Evolutionary conservation across 2,888 invertebrate species (phyloP).

Genomic region (Phaedon cochleariae): DNA sequence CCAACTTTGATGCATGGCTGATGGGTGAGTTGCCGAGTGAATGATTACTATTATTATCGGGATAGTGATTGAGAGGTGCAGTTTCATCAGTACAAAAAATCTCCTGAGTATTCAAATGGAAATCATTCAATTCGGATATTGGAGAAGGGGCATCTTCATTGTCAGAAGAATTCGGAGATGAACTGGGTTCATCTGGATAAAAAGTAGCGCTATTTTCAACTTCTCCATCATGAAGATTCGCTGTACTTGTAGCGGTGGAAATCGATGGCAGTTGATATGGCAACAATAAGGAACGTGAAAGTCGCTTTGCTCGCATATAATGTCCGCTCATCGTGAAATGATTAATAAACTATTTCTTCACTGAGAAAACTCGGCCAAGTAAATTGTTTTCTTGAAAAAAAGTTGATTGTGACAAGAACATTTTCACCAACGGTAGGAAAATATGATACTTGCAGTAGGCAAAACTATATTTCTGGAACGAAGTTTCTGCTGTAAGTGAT

Average conservation of each 20-base stretch:
- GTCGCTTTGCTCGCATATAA: slow-evolving; percentile 4
- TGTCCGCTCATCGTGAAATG: neutral
- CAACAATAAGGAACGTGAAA: neutral
- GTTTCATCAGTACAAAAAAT: slow-evolving; percentile 16
- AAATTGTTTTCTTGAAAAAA: no score
- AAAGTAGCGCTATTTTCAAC: neutral
- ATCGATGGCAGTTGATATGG: neutral
- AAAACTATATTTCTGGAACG: no score
- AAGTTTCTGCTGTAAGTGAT: no score
- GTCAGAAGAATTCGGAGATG: slow-evolving; percentile 3
- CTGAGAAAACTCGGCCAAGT: no score
- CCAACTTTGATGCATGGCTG: slow-evolving; percentile 4
- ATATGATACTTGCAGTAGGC: no score
- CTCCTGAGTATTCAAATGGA: slow-evolving; percentile 9
- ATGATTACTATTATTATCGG: slow-evolving; percentile 13
- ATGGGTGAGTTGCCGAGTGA: neutral
- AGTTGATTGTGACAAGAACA: no score
- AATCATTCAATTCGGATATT: slow-evolving; percentile 5
- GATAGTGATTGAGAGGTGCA: slow-evolving; percentile 9
- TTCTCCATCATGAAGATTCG: neutral
- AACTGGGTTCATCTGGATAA: slow-evolving; percentile 1
- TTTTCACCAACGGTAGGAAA: no score
- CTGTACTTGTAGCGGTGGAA: neutral
- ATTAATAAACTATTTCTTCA: neutral
- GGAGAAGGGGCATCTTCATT: slow-evolving; percentile 5